These are phyloP conservation scores for Kryptolebias ocellatus DNA, from an alignment of 2,797 vertebrate genomes.

Conservation along the genomic window DNA sequence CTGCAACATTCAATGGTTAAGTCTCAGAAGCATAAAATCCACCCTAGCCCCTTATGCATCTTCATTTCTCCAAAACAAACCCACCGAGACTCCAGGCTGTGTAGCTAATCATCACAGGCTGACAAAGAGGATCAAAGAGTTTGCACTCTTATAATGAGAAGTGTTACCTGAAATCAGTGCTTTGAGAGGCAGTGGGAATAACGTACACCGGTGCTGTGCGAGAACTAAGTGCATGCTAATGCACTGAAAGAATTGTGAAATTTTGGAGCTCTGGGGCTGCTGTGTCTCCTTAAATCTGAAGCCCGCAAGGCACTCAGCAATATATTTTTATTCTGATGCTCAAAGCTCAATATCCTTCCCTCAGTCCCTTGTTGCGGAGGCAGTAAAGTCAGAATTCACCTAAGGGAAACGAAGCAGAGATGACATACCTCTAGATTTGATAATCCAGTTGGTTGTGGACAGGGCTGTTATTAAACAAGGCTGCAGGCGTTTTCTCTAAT, in stretches of 20 bases:
- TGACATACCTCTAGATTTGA: conserved; percentile 62
- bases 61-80: conserved; percentile 60
- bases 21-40: conserved; percentile 59
- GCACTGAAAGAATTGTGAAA: conserved; percentile 65
- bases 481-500: conserved; percentile 47
- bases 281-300: conserved; percentile 50
- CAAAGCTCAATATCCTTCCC: conserved; percentile 58
- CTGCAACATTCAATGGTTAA: conserved; percentile 45
- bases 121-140: conserved; percentile 71
- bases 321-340: conserved; percentile 64
- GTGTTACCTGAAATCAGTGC: conserved; percentile 68
- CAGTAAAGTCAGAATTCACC: conserved; percentile 43
- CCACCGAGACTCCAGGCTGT: conserved; percentile 39
- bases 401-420: conserved; percentile 56
- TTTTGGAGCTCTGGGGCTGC: conserved; percentile 45
- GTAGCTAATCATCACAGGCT: conserved; percentile 63
- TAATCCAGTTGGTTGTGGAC: conserved; percentile 63
- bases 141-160: conserved; percentile 59
- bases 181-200: conserved; percentile 65
- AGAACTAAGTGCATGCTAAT: conserved; percentile 73
- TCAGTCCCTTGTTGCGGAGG: conserved; percentile 37
- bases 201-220: conserved; percentile 53
- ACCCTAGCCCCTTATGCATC: conserved; percentile 45
- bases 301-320: conserved; percentile 48
- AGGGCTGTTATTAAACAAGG: conserved; percentile 46